These are phyloP conservation scores for Phataginus tricuspis DNA, from an alignment of 2,797 vertebrate species.

Conservation along the genomic window DNA sequence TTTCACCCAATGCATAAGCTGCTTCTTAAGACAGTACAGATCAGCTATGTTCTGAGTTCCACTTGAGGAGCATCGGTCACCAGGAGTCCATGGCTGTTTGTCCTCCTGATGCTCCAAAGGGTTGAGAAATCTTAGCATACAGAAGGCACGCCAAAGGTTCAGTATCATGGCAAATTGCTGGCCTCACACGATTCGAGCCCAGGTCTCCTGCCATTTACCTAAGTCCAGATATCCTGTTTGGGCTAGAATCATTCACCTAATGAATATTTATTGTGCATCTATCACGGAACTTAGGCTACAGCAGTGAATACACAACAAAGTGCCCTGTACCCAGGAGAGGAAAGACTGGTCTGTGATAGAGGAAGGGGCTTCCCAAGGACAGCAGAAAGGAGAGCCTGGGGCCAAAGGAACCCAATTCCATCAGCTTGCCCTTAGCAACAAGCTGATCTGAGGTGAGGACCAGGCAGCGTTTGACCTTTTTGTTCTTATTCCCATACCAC, in stretches of 20 bases:
- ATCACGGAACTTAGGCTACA: too few relatives aligned
- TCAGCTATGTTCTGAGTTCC: rapidly evolving
- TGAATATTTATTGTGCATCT: not conserved
- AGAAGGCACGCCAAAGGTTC: not conserved
- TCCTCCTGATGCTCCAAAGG: rapidly evolving
- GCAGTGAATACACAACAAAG: not conserved
- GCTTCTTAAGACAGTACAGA: rapidly evolving
- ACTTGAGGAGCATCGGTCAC: rapidly evolving
- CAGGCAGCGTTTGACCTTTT: conserved; percentile 73
- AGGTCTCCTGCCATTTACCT: not conserved
- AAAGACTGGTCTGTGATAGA: not conserved
- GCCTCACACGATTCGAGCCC: not conserved
- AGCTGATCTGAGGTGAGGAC: conserved; percentile 57
- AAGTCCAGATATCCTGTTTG: not conserved
- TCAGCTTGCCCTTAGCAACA: conserved; percentile 38
- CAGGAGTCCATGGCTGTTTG: rapidly evolving
- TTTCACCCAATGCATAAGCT: rapidly evolving
- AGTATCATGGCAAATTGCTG: not conserved
- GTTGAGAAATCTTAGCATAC: too few relatives aligned
- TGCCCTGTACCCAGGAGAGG: not conserved
- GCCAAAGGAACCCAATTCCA: not conserved
- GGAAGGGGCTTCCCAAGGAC: not conserved
- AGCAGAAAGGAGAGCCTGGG: not conserved
- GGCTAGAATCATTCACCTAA: not conserved
- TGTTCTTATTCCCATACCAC: conserved; percentile 32